phyloP scores from a whole-genome alignment of 2,888 invertebrate genomes.

The Carabus problematicus region DNA sequence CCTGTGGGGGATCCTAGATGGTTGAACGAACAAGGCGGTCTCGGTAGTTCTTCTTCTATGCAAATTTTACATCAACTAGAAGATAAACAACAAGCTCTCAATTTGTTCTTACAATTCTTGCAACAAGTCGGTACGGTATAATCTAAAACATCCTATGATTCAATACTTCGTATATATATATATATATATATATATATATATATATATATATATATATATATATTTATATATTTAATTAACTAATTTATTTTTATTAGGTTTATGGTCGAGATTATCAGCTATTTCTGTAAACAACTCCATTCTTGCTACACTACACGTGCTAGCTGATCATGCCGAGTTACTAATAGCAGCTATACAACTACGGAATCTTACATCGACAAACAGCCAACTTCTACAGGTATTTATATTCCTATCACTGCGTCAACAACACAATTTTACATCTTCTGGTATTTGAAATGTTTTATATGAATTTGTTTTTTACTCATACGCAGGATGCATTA shows the following conservation, averaged over 20 bases:
- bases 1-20: constrained; percentile 89
- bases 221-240: too few relatives aligned
- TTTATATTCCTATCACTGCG: too few relatives aligned
- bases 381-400: constrained; percentile 31
- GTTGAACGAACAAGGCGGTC: constrained; percentile 64
- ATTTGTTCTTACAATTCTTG: constrained; percentile 79
- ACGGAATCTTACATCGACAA: constrained; percentile 25
- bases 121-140: constrained; percentile 72
- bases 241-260: constrained; percentile 25
- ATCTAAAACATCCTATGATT: constrained; percentile 57
- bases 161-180: background rate
- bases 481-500: constrained; percentile 63
- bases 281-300: constrained; percentile 27
- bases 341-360: constrained; percentile 31
- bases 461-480: background rate
- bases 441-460: background rate
- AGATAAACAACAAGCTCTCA: constrained; percentile 84
- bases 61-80: constrained; percentile 85
- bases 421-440: background rate
- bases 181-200: too few relatives aligned
- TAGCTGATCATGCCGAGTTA: constrained; percentile 59
- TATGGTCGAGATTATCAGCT: constrained; percentile 21
- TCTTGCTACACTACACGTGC: constrained; percentile 40
- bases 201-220: too few relatives aligned
- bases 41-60: constrained; percentile 80